Evolutionary conservation across 2,888 invertebrate genomes (phyloP), one percentile per base, ranked within the genome.

Genomic region (Cryptosula pallasiana): DNA sequence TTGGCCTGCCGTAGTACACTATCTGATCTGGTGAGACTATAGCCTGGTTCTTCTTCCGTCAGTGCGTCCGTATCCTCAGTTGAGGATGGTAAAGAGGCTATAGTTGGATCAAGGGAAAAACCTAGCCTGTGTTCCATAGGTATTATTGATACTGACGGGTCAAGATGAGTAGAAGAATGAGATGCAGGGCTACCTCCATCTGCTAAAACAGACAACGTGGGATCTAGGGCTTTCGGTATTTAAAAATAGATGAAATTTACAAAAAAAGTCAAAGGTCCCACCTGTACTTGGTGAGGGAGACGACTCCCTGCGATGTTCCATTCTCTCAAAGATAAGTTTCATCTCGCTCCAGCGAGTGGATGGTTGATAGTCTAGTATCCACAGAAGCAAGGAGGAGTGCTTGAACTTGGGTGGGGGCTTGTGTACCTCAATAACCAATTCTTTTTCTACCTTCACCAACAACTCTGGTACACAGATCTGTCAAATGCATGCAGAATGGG

Each of bases 341-440:
- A 63, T 63, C 27, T 63, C 63, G 32, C 63, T 63, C 63, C 63
- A 63, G 27, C 63, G 63, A 23, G 20, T 63, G 2, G 63, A 16
- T 34, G 20, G 63, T n/a, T 63, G 63, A 34, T 63, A 63, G 25
- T 32, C 27, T 16, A 63, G 63, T 63, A 63, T 63, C 63, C 63
- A 63, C 13, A 63, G 63, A 5, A 63, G 27, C 32, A 63, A 2
- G 16, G 20, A 27, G 13, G 63, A 27, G 32, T 63, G 63, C 27
- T 63, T n/a, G 32, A 29, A 63, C 27, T 34, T 2, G 32, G 63
- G 63, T 16, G 32, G 63, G 9, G 9, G 9, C 45, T 5, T 45
- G 9, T 45, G 9, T 34, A 63, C 63, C 63, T 63, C 63, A 9
- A 63, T 32, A 63, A 63, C 27, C 34, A 63, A 32, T 32, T 63